Percentiles rank a stretch among this genome's conserved stretches.
Evolutionary conservation across 2,113 vertebrate genomes (phyloP).

Genomic region (Cathartes aura): DNA sequence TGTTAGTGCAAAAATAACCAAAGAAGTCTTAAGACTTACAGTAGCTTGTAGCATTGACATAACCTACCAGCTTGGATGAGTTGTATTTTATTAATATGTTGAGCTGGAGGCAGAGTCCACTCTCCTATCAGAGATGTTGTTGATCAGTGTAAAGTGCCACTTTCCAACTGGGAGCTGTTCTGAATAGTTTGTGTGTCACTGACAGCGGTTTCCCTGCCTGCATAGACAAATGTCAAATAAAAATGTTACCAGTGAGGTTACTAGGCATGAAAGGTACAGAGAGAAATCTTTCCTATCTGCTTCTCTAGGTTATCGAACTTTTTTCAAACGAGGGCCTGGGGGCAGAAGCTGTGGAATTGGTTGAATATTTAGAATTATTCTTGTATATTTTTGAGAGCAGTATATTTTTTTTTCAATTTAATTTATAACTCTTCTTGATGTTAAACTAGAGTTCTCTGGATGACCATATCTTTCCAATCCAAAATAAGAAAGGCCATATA

Average conservation of each 20-base stretch:
- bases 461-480: background rate
- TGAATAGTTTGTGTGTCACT: conserved; percentile 2
- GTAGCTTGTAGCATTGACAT: background rate
- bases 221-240: background rate
- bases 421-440: background rate
- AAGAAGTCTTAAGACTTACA: background rate
- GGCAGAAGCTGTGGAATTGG: background rate
- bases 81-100: conserved; percentile 11
- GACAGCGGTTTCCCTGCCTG: background rate
- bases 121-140: background rate
- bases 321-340: background rate
- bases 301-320: background rate
- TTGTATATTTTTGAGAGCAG: background rate
- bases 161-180: background rate
- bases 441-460: background rate
- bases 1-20: background rate
- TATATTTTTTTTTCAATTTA: background rate
- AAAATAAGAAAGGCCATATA: background rate
- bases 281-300: background rate
- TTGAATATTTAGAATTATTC: background rate
- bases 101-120: conserved; percentile 18
- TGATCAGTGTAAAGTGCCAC: background rate
- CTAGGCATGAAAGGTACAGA: background rate
- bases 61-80: background rate
- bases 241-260: background rate